A percentile compares a stretch with the other conserved stretches of the same genome.
Conservation (phyloP, 1,140 invertebrate species). For the Eueides isabella region DNA sequence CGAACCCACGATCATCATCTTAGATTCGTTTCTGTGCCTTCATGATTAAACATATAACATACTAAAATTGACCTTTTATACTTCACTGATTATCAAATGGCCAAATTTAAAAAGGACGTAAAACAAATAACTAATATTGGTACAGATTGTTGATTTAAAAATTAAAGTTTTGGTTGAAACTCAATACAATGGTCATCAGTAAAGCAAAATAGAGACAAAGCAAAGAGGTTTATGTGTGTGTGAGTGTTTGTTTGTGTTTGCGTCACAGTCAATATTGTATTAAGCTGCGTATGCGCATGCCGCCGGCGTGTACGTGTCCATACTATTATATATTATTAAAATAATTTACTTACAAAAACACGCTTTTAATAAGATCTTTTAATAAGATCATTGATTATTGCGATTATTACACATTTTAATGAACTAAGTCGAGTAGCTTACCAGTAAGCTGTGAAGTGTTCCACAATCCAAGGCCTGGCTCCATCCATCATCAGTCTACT, state of each 20-base stretch:
- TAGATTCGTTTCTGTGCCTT: too few species aligned
- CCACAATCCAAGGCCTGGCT: too few species aligned
- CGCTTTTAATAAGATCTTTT: too few species aligned
- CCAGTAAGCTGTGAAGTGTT: too few species aligned
- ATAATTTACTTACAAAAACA: too few species aligned
- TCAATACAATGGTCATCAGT: not conserved
- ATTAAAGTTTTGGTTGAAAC: not conserved
- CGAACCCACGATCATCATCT: too few species aligned
- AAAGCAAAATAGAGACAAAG: constrained; percentile 5
- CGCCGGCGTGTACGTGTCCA: not conserved
- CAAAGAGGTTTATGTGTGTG: constrained; percentile 1
- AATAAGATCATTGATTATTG: too few species aligned
- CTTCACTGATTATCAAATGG: not conserved
- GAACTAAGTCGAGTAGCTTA: too few species aligned
- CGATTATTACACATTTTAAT: too few species aligned
- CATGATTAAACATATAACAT: too few species aligned
- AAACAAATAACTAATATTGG: constrained; percentile 2
- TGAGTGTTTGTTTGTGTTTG: constrained; percentile 1
- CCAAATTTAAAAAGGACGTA: not conserved
- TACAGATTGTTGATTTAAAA: constrained; percentile 6
- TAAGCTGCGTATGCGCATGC: constrained; percentile 6
- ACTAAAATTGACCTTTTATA: not conserved
- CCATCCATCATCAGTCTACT: too few species aligned
- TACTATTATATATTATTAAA: too few species aligned
- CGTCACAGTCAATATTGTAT: constrained; percentile 5